A percentile compares a stretch with the other conserved stretches of the same genome.
phyloP scores from a whole-genome alignment of 1,140 invertebrate genomes.

The Lepidurus arcticus region DNA sequence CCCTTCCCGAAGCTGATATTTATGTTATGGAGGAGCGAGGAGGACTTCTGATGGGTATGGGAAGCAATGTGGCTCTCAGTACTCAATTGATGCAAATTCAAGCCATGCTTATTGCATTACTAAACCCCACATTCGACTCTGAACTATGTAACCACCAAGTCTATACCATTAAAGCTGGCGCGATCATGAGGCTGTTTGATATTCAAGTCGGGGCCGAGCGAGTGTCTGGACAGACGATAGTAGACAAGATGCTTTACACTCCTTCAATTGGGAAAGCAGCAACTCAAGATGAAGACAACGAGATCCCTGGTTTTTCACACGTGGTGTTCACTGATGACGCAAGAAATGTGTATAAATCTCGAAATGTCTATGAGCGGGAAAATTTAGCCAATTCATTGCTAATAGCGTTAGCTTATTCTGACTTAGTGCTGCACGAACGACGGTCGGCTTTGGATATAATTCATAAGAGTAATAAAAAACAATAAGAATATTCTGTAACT shows the following conservation, averaged over 20 bases:
- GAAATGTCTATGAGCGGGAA: constrained; percentile 24
- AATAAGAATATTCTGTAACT: neutral
- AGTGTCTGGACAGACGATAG: constrained; percentile 12
- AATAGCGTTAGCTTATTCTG: constrained; percentile 27
- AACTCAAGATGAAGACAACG: neutral
- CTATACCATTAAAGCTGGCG: constrained; percentile 1
- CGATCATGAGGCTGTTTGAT: constrained; percentile 16
- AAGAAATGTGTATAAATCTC: neutral
- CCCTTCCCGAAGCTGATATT: constrained; percentile 6
- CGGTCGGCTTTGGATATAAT: neutral
- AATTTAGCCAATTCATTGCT: constrained; percentile 19
- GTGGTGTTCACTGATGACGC: neutral
- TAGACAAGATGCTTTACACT: neutral
- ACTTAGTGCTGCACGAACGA: constrained; percentile 19
- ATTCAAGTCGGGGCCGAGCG: constrained; percentile 25
- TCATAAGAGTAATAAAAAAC: neutral
- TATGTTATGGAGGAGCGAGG: constrained; percentile 27
- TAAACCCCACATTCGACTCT: constrained; percentile 20
- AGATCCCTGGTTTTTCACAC: neutral
- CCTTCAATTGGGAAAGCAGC: neutral
- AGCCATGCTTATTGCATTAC: constrained; percentile 25
- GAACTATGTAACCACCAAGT: neutral
- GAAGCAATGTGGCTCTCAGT: neutral
- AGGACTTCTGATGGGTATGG: neutral
- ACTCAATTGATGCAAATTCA: constrained; percentile 26